Evolutionary conservation across 2,797 vertebrate genomes (phyloP).

Genomic region (Staurois parvus): DNA sequence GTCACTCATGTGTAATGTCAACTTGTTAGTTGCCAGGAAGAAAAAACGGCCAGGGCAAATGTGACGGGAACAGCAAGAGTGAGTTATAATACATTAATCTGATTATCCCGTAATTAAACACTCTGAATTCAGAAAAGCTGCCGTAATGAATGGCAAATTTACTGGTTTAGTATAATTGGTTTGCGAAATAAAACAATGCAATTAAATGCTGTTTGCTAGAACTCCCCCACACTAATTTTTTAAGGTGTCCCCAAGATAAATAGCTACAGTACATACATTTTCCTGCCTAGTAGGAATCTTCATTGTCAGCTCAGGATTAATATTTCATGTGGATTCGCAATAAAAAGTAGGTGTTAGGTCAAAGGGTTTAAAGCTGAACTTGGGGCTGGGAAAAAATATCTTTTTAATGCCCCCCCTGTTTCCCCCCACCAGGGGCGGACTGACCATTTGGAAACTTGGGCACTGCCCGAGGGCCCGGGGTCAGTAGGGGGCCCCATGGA

Average conservation of each 20-base stretch:
- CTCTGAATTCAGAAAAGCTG: slow-evolving; percentile 18
- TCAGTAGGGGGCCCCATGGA: no score
- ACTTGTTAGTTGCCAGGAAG: background rate
- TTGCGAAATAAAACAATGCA: background rate
- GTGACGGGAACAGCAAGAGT: background rate
- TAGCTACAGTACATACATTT: background rate
- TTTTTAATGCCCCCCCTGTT: no score
- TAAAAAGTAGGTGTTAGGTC: background rate
- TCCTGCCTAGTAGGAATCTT: background rate
- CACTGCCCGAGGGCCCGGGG: no score
- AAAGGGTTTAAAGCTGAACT: background rate
- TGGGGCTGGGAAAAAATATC: no score
- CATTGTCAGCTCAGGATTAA: background rate
- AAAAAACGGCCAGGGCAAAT: slow-evolving; percentile 18
- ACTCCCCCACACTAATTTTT: no score
- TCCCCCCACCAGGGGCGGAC: no score
- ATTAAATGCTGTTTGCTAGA: background rate
- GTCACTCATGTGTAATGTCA: slow-evolving; percentile 10
- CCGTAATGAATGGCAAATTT: slow-evolving; percentile 32
- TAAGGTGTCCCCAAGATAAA: background rate
- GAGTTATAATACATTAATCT: slow-evolving; percentile 27
- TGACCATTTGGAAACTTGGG: no score
- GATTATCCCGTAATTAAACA: slow-evolving; percentile 33
- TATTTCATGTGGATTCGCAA: background rate
- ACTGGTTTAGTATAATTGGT: slow-evolving; percentile 16